phyloP scores from a whole-genome alignment of 2,888 invertebrate species.

The Heliothis peltigera region DNA sequence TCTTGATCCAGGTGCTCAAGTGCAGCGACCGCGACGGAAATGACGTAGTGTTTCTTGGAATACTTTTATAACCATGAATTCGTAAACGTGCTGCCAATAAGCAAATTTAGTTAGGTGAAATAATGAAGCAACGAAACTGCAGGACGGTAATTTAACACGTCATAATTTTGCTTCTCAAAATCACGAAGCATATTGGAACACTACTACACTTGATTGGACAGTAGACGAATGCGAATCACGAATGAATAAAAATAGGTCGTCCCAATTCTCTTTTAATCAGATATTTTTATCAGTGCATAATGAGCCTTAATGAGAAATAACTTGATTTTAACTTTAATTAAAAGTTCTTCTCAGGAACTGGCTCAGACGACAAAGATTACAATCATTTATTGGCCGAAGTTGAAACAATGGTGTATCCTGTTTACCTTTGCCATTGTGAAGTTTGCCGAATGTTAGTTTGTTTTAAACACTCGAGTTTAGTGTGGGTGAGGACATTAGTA shows the following conservation, averaged over 20 bases:
- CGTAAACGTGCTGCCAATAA: constrained; percentile 30
- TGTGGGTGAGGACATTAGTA: constrained; percentile 66
- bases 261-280: constrained; percentile 9
- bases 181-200: constrained; percentile 1
- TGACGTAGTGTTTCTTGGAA: constrained; percentile 42
- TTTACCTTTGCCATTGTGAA: constrained; percentile 61
- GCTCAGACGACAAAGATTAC: constrained; percentile 56
- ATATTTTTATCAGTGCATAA: constrained; percentile 35
- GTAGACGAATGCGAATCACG: constrained; percentile 19
- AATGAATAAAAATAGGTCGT: constrained; percentile 14
- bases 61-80: constrained; percentile 25
- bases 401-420: constrained; percentile 61
- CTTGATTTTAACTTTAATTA: constrained; percentile 56
- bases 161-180: constrained; percentile 13
- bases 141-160: constrained; percentile 5
- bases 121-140: background rate
- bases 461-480: constrained; percentile 56
- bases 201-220: constrained; percentile 9
- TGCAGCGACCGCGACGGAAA: constrained; percentile 37
- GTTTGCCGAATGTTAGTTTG: constrained; percentile 59
- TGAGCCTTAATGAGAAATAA: constrained; percentile 41
- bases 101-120: constrained; percentile 2
- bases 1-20: constrained; percentile 41
- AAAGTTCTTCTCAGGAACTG: constrained; percentile 52
- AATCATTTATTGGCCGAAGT: constrained; percentile 63